These are phyloP conservation scores for Brienomyrus longianalis DNA, from an alignment of 2,113 vertebrate species.

Conservation along the genomic window DNA sequence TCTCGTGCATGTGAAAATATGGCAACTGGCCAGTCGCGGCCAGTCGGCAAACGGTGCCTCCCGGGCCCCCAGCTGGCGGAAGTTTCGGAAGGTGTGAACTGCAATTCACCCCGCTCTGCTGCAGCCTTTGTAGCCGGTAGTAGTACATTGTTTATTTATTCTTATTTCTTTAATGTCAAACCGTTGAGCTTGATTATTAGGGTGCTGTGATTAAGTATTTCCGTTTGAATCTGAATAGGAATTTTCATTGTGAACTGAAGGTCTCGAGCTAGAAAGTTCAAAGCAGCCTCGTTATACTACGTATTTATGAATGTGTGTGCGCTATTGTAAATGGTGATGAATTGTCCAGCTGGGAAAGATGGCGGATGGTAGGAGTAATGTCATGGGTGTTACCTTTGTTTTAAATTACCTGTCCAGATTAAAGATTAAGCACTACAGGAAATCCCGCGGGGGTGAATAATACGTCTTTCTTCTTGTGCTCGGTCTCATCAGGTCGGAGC, in stretches of 20 bases:
- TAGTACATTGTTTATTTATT: not conserved
- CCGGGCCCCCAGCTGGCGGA: not conserved
- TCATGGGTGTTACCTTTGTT: not conserved
- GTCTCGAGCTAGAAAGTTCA: not conserved
- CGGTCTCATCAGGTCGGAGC: not conserved
- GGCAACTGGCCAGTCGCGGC: not conserved
- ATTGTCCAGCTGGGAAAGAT: not conserved
- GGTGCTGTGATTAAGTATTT: not conserved
- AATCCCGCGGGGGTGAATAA: not conserved
- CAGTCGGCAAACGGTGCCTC: not conserved
- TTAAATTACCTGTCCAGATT: not conserved
- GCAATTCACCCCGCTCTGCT: not conserved
- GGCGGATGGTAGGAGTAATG: not conserved
- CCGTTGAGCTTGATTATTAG: not conserved
- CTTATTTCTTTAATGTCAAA: not conserved
- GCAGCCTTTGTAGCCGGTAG: not conserved
- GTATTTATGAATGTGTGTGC: not conserved
- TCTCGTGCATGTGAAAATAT: not conserved
- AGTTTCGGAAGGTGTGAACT: not conserved
- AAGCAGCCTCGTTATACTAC: not conserved
- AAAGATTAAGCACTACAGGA: slow-evolving; percentile 2
- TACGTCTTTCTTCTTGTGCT: not conserved
- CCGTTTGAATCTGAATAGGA: not conserved
- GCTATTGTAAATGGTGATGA: not conserved
- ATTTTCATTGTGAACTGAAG: not conserved